Evolutionary conservation across 2,888 invertebrate species (phyloP).

Genomic region (Dione vanillae): DNA sequence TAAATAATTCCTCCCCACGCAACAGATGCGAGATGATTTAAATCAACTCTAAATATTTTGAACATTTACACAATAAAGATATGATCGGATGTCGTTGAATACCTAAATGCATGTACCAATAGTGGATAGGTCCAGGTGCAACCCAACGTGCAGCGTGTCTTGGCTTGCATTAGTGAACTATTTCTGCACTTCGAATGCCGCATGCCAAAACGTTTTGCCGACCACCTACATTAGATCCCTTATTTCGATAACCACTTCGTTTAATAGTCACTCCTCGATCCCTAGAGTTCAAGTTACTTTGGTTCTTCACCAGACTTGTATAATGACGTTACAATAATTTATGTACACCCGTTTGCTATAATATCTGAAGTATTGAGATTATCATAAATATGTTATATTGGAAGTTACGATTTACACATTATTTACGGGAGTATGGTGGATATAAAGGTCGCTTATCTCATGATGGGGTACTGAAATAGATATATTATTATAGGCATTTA

Average conservation of each 20-base stretch:
- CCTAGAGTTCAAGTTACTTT: conserved; percentile 41
- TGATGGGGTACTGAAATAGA: neutral
- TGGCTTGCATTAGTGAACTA: conserved; percentile 66
- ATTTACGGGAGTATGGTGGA: neutral
- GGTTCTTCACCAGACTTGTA: conserved; percentile 46
- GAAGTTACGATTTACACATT: conserved; percentile 10
- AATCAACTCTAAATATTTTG: neutral
- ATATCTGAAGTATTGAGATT: conserved; percentile 41
- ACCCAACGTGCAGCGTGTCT: conserved; percentile 59
- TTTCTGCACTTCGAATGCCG: conserved; percentile 70
- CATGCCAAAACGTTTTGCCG: conserved; percentile 61
- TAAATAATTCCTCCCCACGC: neutral
- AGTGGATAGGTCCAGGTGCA: conserved; percentile 60
- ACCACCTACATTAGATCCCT: conserved; percentile 45
- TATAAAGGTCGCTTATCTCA: conserved; percentile 12
- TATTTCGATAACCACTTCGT: conserved; percentile 34
- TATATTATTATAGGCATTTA: neutral
- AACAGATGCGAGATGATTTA: neutral
- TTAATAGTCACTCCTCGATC: conserved; percentile 37
- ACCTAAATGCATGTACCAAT: conserved; percentile 38
- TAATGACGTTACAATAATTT: conserved; percentile 46
- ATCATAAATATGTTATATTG: conserved; percentile 33
- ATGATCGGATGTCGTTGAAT: conserved; percentile 24
- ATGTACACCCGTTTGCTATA: conserved; percentile 41
- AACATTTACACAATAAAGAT: conserved; percentile 23